Conservation (phyloP, 2,113 vertebrate genomes). For the Henicopernis longicauda region DNA sequence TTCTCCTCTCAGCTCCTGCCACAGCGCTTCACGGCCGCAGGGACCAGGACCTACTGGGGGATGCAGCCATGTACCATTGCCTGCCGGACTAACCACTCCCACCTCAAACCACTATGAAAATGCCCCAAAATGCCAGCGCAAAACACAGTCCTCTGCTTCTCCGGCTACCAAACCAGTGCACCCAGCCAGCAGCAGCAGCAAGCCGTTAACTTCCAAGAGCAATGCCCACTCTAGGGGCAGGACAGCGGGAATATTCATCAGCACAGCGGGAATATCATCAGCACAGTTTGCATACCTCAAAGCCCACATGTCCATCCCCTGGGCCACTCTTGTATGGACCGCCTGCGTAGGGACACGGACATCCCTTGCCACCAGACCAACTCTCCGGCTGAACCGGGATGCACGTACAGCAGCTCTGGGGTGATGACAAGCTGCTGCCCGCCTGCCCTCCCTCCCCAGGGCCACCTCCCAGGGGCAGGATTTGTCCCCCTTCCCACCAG, state of each 20-base stretch:
- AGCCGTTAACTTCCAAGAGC: not conserved
- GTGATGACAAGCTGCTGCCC: accelerated
- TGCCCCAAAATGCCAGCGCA: not conserved
- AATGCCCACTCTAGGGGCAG: not conserved
- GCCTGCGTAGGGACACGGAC: accelerated
- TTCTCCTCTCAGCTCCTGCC: not conserved
- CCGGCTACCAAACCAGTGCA: not conserved
- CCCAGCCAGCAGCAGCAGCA: accelerated
- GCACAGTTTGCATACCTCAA: accelerated
- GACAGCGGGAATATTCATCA: not conserved
- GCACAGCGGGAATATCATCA: accelerated
- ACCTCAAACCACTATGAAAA: not conserved
- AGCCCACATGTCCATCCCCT: accelerated
- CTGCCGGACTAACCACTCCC: not conserved
- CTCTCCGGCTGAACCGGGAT: not conserved
- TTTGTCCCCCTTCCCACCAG: not conserved
- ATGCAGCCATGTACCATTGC: not conserved
- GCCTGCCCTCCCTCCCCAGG: not conserved
- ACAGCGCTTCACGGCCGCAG: accelerated
- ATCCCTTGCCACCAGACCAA: accelerated
- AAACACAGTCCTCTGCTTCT: not conserved
- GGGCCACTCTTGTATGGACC: accelerated
- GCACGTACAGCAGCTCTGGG: accelerated
- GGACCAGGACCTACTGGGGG: not conserved
- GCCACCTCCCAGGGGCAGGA: not conserved